phyloP scores from a whole-genome alignment of 2,888 invertebrate species.

The Boloria euphrosyne region DNA sequence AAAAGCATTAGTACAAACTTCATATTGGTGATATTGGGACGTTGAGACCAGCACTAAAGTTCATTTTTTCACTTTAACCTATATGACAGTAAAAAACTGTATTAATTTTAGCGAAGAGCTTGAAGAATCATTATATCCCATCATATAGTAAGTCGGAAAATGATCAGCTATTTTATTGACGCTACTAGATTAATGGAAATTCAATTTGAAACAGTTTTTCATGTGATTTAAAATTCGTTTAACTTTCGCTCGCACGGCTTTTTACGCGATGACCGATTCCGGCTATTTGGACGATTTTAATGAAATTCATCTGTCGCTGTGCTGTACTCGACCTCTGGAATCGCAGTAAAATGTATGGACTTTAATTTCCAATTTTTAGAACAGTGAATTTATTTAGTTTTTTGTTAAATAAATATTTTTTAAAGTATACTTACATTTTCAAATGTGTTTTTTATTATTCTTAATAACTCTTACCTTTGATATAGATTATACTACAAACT shows the following conservation, averaged over 20 bases:
- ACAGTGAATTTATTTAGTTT: not conserved
- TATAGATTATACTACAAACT: not conserved
- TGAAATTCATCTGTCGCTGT: conserved; percentile 41
- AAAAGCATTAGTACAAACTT: too few species aligned
- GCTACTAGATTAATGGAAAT: conserved; percentile 23
- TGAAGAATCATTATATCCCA: conserved; percentile 6
- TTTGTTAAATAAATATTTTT: too few species aligned
- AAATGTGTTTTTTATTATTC: too few species aligned
- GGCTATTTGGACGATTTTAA: conserved; percentile 38
- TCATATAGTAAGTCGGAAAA: conserved; percentile 3
- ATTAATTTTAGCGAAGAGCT: not conserved
- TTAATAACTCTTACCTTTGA: too few species aligned
- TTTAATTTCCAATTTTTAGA: not conserved
- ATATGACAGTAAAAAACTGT: not conserved
- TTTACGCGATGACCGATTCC: conserved; percentile 36
- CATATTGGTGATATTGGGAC: too few species aligned
- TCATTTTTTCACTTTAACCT: too few species aligned
- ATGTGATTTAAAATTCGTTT: conserved; percentile 30
- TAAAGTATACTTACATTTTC: too few species aligned
- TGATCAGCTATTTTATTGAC: conserved; percentile 23
- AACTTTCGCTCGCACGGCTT: conserved; percentile 31
- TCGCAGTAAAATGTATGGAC: not conserved
- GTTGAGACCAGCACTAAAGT: too few species aligned
- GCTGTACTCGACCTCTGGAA: conserved; percentile 9
- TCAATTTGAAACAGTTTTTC: conserved; percentile 27